Conservation (phyloP, 2,888 invertebrate species). For the Drosophila sordidula region DNA sequence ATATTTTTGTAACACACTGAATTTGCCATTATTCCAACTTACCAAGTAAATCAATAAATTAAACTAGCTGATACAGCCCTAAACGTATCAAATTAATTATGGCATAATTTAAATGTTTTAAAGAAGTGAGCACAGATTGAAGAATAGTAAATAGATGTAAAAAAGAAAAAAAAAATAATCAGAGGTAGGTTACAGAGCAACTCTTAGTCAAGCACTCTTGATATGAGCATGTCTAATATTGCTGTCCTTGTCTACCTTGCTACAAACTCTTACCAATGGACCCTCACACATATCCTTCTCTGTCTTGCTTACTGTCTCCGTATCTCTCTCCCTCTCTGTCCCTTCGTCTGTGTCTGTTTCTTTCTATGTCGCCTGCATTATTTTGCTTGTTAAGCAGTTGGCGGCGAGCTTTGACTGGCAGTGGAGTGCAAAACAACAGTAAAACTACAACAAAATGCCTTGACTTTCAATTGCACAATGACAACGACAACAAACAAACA, state of each 20-base stretch:
- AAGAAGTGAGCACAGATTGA: no score
- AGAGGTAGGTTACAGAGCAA: not conserved
- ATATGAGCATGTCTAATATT: no score
- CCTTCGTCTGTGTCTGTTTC: not conserved
- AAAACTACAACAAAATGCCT: constrained; percentile 60
- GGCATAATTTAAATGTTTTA: no score
- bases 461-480: constrained; percentile 77
- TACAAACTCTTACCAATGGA: not conserved
- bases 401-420: constrained; percentile 66
- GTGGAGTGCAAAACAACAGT: constrained; percentile 61
- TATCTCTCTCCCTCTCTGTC: not conserved
- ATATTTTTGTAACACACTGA: no score
- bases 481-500: constrained; percentile 36
- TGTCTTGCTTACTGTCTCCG: not conserved
- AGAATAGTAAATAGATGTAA: no score
- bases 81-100: no score
- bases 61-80: no score
- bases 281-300: not conserved
- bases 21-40: no score
- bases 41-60: no score
- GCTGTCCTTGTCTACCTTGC: not conserved
- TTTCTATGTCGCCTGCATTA: constrained; percentile 57
- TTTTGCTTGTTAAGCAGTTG: constrained; percentile 76
- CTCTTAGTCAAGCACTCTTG: not conserved
- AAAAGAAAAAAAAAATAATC: no score